phyloP scores from a whole-genome alignment of 2,113 vertebrate species.

The Rana temporaria region DNA sequence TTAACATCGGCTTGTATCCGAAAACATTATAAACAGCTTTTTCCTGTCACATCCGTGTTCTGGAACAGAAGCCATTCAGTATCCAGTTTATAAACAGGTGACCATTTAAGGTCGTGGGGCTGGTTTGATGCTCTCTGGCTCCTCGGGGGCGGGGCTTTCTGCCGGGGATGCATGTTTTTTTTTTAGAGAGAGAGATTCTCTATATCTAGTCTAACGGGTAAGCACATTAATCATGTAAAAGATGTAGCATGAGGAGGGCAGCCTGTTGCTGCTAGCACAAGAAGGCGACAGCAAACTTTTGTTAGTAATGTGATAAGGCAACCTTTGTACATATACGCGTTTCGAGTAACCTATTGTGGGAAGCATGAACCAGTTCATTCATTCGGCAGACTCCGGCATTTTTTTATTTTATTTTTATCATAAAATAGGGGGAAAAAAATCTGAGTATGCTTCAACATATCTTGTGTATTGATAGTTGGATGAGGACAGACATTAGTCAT shows the following conservation, averaged over 20 bases:
- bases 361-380: not conserved
- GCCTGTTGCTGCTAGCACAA: not conserved
- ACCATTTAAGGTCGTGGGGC: too few species aligned
- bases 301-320: not conserved
- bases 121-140: not conserved
- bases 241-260: constrained; percentile 21
- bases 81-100: too few species aligned
- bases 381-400: not conserved
- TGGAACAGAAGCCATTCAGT: too few species aligned
- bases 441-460: too few species aligned
- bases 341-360: not conserved
- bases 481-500: too few species aligned
- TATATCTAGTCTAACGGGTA: constrained; percentile 14
- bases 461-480: too few species aligned
- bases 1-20: too few species aligned
- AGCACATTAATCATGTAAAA: not conserved
- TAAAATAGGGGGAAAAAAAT: not conserved
- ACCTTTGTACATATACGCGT: not conserved
- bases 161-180: constrained; percentile 20
- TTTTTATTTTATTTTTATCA: not conserved
- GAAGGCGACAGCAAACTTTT: not conserved
- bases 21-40: too few species aligned
- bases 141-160: constrained; percentile 24
- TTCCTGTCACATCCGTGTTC: too few species aligned
- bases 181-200: too few species aligned